phyloP scores from a whole-genome alignment of 2,797 vertebrate species.

The Sebastes oblongus region DNA sequence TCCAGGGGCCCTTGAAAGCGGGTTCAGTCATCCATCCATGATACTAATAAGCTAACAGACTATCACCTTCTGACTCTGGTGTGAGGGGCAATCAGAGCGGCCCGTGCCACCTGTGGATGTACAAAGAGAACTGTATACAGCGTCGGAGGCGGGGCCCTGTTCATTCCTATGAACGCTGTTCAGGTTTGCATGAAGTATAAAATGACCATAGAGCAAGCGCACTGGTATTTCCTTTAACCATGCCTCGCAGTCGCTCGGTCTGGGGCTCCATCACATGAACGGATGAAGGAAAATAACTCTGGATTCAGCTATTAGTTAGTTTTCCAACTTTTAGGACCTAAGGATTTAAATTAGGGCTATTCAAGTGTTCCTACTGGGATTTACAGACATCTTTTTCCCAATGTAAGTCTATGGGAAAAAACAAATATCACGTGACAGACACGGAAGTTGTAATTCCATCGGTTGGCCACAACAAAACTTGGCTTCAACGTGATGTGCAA shows the following conservation, averaged over 20 bases:
- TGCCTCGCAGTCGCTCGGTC: not conserved
- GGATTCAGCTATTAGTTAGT: not conserved
- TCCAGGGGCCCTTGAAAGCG: not conserved
- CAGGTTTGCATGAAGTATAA: no score
- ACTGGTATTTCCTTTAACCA: not conserved
- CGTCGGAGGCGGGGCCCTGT: not conserved
- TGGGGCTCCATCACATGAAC: not conserved
- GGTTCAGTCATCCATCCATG: not conserved
- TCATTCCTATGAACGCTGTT: no score
- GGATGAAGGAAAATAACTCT: not conserved
- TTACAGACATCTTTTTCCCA: not conserved
- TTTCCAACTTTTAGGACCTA: not conserved
- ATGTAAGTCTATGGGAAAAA: not conserved
- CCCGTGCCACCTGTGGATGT: not conserved
- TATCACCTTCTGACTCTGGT: not conserved
- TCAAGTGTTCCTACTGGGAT: not conserved
- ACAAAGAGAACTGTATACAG: not conserved
- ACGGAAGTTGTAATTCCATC: not conserved
- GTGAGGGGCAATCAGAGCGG: not conserved
- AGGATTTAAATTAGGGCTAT: not conserved
- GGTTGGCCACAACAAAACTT: not conserved
- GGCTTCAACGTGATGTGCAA: no score
- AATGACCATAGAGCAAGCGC: not conserved
- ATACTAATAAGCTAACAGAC: not conserved
- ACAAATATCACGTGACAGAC: not conserved